These are phyloP conservation scores for Desoria tigrina DNA, from an alignment of 2,888 invertebrate genomes.

Conservation along the genomic window DNA sequence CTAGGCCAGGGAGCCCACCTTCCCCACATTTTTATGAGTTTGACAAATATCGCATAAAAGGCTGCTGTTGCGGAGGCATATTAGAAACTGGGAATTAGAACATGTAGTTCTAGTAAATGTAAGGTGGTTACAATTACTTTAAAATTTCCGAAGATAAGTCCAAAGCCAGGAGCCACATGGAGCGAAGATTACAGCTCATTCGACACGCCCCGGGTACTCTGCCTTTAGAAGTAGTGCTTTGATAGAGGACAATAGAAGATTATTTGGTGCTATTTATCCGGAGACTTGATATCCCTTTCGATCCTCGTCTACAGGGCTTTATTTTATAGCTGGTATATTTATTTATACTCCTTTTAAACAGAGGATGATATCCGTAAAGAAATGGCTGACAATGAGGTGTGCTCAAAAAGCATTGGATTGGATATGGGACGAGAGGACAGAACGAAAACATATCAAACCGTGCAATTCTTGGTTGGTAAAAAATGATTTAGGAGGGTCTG, in stretches of 20 bases:
- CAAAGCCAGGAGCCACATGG: conserved; percentile 34
- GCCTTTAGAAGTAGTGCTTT: conserved; percentile 8
- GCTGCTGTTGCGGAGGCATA: too few relatives aligned
- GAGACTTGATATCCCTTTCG: background rate
- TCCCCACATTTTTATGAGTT: too few relatives aligned
- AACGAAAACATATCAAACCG: conserved; percentile 29
- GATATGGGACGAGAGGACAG: conserved; percentile 12
- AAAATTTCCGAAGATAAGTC: background rate
- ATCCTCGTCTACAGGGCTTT: background rate
- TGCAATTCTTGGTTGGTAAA: conserved; percentile 25
- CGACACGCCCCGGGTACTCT: conserved; percentile 35
- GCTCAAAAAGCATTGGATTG: conserved; percentile 9
- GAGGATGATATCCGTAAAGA: conserved; percentile 9
- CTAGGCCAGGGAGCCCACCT: too few relatives aligned
- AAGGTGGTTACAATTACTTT: background rate
- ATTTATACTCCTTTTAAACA: too few relatives aligned
- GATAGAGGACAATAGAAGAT: background rate
- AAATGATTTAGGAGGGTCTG: background rate
- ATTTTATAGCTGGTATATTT: too few relatives aligned
- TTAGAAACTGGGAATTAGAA: too few relatives aligned
- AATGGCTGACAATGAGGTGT: conserved; percentile 8
- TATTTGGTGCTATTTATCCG: conserved; percentile 7
- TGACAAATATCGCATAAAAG: too few relatives aligned
- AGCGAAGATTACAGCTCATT: conserved; percentile 42
- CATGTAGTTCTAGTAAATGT: too few relatives aligned